Base-by-base conservation (phyloP, 2,888 invertebrate genomes). In the Charanyca ferruginea region DNA sequence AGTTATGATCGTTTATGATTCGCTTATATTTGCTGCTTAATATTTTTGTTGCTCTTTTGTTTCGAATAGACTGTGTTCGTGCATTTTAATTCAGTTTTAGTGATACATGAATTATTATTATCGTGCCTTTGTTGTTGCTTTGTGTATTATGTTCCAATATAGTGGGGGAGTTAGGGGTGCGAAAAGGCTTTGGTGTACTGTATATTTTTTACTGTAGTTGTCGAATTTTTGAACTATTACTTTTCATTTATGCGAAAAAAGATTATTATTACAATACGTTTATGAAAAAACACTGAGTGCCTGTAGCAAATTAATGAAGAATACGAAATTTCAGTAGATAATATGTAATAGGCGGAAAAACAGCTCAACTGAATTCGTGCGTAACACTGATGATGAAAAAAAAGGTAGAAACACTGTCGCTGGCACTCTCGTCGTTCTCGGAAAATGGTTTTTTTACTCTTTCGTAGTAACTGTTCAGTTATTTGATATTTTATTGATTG, bases 1-100 rank as follows among this genome's bases (percentile, higher is more conserved):
- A 93, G 94, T 94, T 95, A 95, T 94, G 93, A 94, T 85, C 90
- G 87, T 83, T 85, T 90, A 89, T 90, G 87, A 87, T 87, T 75
- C 82, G 85, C 87, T 84, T 88, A 90, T 91, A 85, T 68, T 74
- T 52, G 59, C 73, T 74, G 63, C 44, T 73, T 74, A 73, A 89
- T 89, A 94, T 94, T 94, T 94, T 93, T 93, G 91, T 91, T 89
- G 83, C 90, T 44, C 73, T 93, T 93, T 94, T 94, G 92, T 93
- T 90, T 91, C 83, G 85, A 83, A 90, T 92, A 89, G 90, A 87
- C 84, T 93, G 91, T 94, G 94, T 89, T 87, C 89, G 84, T 88
- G 94, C 94, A 94, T 94, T 94, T 93, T 93, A 93, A 94, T 94
- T 93, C 86, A 79, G 89, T 87, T 87, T 94, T 91, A 93, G 85